These are phyloP conservation scores for Thamnophis sirtalis DNA, from an alignment of 2,113 vertebrate genomes.

Conservation along the genomic window DNA sequence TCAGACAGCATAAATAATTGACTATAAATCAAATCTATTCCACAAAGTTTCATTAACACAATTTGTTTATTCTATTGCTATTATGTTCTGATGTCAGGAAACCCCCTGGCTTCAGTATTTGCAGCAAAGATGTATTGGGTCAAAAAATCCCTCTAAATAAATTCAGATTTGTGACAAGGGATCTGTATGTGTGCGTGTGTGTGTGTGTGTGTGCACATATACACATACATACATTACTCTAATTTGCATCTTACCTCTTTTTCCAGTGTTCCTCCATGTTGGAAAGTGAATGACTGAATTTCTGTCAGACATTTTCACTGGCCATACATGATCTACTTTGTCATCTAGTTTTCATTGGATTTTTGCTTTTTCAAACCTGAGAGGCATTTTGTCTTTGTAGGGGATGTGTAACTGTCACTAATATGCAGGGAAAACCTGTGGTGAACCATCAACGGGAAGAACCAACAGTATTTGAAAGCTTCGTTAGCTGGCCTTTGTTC, in stretches of 20 bases:
- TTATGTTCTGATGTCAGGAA: background rate
- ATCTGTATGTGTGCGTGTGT: background rate
- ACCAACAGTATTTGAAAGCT: constrained; percentile 50
- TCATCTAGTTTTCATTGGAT: background rate
- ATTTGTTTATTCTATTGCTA: background rate
- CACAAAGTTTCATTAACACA: background rate
- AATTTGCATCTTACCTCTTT: background rate
- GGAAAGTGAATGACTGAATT: background rate
- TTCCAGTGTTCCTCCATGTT: background rate
- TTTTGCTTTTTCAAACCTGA: background rate
- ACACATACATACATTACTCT: background rate
- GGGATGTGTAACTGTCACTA: constrained; percentile 39
- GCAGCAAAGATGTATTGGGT: background rate
- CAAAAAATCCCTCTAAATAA: background rate
- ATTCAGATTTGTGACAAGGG: background rate
- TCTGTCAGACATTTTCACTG: constrained; percentile 17
- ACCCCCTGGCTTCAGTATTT: background rate
- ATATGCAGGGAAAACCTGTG: constrained; percentile 36
- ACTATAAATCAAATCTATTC: background rate
- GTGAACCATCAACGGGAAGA: constrained; percentile 41
- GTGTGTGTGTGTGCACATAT: too few species aligned
- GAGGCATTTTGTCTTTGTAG: constrained; percentile 25
- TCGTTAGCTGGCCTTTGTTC: constrained; percentile 68
- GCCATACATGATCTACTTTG: background rate
- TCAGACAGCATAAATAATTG: background rate